A percentile compares a stretch with the other conserved stretches of the same genome.
Conservation (phyloP, 2,797 vertebrate genomes). For the Sus cebifrons region DNA sequence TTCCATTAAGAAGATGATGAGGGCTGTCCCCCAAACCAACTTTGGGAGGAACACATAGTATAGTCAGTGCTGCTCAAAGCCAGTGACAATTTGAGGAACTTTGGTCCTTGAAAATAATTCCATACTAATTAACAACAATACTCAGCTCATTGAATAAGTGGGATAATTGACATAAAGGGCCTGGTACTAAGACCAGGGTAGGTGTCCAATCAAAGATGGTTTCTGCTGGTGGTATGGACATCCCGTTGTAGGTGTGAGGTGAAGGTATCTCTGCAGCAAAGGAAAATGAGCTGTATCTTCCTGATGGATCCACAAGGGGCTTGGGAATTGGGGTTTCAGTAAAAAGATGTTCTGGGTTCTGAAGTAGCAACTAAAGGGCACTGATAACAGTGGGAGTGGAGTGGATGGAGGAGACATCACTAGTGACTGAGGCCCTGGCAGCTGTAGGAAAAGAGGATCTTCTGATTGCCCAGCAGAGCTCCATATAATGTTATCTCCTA, state of each 20-base stretch:
- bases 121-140: not conserved
- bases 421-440: not conserved
- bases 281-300: not conserved
- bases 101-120: not conserved
- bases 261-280: not conserved
- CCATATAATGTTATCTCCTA: not conserved
- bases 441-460: not conserved
- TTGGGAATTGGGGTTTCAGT: not conserved
- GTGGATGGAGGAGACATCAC: too few species aligned
- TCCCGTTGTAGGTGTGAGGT: not conserved
- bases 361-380: not conserved
- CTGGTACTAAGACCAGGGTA: not conserved
- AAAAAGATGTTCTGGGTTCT: not conserved
- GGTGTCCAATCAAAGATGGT: not conserved
- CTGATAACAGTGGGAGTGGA: not conserved
- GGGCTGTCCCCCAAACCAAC: not conserved
- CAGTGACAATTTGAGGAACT: constrained; percentile 14
- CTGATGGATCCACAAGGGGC: not conserved
- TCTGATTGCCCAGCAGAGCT: not conserved
- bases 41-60: not conserved
- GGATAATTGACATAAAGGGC: not conserved
- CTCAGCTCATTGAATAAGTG: not conserved
- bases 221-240: not conserved
- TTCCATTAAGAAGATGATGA: not conserved
- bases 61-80: not conserved